phyloP scores from a whole-genome alignment of 2,797 vertebrate genomes.

The Amblyraja radiata region DNA sequence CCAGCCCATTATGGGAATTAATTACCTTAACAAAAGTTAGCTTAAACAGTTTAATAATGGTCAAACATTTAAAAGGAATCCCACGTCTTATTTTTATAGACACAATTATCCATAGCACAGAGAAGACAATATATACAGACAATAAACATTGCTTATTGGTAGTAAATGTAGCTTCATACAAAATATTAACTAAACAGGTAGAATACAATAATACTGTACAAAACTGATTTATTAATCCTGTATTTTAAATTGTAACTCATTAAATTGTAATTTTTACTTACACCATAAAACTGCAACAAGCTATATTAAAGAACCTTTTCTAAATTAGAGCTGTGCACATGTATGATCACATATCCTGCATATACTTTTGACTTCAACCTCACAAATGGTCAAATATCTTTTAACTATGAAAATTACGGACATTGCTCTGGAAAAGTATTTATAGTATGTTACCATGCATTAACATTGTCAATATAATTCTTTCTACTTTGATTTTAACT shows the following conservation, averaged over 20 bases:
- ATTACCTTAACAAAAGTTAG: background rate
- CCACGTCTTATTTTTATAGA: background rate
- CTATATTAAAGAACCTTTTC: background rate
- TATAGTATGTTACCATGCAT: constrained; percentile 13
- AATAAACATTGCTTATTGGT: constrained; percentile 2
- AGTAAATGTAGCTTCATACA: background rate
- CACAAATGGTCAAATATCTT: constrained; percentile 18
- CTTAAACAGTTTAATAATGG: background rate
- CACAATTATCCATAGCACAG: background rate
- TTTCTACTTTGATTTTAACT: background rate
- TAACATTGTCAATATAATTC: background rate
- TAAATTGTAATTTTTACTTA: background rate
- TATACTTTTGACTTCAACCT: constrained; percentile 5
- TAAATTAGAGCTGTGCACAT: background rate
- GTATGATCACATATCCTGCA: constrained; percentile 5
- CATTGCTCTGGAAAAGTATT: background rate
- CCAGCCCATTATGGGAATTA: background rate
- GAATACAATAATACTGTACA: constrained; percentile 22
- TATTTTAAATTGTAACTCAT: constrained; percentile 19
- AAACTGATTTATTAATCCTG: constrained; percentile 30
- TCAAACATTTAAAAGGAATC: background rate
- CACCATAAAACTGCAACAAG: background rate
- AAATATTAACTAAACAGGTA: background rate
- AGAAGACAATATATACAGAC: constrained; percentile 7
- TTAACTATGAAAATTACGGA: constrained; percentile 15